These are phyloP conservation scores for Lasioglossum lativentre DNA, from an alignment of 2,888 invertebrate species.

Conservation along the genomic window DNA sequence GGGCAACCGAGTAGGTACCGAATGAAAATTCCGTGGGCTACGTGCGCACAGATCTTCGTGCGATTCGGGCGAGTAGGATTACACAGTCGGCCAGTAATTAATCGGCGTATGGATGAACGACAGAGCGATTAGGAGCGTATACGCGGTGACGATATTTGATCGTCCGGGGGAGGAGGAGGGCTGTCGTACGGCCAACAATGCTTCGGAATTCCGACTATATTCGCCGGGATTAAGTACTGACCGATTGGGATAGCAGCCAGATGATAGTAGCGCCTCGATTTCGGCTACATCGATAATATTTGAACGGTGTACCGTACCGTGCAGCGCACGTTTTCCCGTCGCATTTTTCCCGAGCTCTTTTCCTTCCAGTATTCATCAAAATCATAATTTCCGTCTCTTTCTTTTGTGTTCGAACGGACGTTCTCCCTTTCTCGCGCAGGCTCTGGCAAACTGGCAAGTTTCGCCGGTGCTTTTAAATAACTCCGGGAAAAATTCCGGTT, in stretches of 20 bases:
- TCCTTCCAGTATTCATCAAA: conserved; percentile 45
- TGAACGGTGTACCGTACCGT: too few relatives aligned
- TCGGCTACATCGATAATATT: conserved; percentile 73
- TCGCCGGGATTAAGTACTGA: conserved; percentile 72
- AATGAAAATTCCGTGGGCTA: conserved; percentile 18
- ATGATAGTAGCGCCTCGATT: conserved; percentile 64
- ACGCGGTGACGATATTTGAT: conserved; percentile 69
- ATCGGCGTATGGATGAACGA: conserved; percentile 75
- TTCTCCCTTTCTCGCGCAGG: background rate
- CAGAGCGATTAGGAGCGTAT: conserved; percentile 74
- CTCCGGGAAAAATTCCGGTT: conserved; percentile 28
- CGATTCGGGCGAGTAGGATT: conserved; percentile 65
- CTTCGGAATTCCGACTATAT: conserved; percentile 75
- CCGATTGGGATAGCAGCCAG: conserved; percentile 64
- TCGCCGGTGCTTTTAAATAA: conserved; percentile 40
- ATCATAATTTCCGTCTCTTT: conserved; percentile 28
- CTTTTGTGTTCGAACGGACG: background rate
- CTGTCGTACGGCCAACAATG: conserved; percentile 78
- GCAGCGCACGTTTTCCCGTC: conserved; percentile 56
- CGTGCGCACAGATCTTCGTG: conserved; percentile 14
- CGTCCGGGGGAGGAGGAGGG: too few relatives aligned
- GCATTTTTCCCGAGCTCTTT: conserved; percentile 55
- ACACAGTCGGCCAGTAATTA: conserved; percentile 76
- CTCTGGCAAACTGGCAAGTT: conserved; percentile 14
- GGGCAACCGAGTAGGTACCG: background rate